These are phyloP conservation scores for Diglossa cyanea DNA, from an alignment of 2,797 vertebrate genomes.

Conservation along the genomic window DNA sequence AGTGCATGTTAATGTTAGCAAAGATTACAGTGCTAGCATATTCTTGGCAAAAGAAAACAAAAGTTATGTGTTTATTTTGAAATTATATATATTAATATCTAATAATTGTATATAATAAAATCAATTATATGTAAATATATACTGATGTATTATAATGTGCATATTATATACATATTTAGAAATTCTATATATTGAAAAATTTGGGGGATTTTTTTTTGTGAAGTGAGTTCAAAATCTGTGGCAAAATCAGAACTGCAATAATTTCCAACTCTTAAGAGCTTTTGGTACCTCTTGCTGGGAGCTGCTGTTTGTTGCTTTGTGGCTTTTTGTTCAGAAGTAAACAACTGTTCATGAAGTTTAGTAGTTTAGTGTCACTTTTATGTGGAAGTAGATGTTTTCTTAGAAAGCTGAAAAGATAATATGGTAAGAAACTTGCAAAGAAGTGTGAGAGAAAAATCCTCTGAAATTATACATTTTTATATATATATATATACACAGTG, in stretches of 20 bases:
- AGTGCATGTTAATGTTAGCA: not conserved
- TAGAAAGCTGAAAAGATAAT: not conserved
- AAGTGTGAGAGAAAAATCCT: not conserved
- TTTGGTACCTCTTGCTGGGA: not conserved
- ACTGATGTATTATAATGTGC: not conserved
- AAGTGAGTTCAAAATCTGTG: not conserved
- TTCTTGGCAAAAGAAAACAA: not conserved
- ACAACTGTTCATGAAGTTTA: not conserved
- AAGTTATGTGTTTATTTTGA: not conserved
- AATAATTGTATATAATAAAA: not conserved
- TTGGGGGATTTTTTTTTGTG: fast-evolving
- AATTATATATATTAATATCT: not conserved
- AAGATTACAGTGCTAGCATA: not conserved
- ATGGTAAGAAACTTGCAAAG: not conserved
- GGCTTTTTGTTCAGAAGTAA: not conserved
- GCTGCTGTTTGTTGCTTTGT: not conserved
- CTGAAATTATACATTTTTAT: not conserved
- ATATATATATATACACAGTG: fast-evolving
- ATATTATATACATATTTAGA: not conserved
- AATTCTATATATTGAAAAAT: not conserved
- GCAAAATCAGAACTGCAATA: not conserved
- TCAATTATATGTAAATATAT: not conserved
- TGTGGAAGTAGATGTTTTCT: not conserved
- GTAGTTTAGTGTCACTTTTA: not conserved
- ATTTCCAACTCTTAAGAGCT: fast-evolving